Evolutionary conservation across 2,888 invertebrate genomes (phyloP).

Genomic region (Argynnis bischoffii): DNA sequence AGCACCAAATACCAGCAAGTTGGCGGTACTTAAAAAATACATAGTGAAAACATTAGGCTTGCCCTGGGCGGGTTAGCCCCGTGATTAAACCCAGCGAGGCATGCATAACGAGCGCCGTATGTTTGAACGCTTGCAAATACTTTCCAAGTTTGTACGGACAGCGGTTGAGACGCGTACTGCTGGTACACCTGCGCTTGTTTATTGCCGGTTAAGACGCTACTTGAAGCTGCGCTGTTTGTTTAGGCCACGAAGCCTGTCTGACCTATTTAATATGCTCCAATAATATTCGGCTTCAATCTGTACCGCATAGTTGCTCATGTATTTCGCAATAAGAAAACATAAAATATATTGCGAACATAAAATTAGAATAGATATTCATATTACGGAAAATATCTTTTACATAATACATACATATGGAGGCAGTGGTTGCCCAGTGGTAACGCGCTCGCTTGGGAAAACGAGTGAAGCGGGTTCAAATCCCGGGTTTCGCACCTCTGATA

Average conservation of each 20-base stretch:
- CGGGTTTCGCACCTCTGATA: too few species aligned
- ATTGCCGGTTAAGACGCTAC: constrained; percentile 63
- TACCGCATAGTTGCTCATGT: constrained; percentile 25
- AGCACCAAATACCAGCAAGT: constrained; percentile 52
- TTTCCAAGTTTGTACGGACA: constrained; percentile 67
- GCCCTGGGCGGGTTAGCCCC: constrained; percentile 68
- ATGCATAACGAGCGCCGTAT: constrained; percentile 77
- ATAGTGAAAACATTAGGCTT: constrained; percentile 76
- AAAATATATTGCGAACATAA: too few species aligned
- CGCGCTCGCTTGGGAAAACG: too few species aligned
- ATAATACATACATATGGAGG: too few species aligned
- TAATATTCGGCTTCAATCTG: constrained; percentile 56
- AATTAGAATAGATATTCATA: too few species aligned
- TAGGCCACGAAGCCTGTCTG: constrained; percentile 57
- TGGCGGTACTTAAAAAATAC: constrained; percentile 75
- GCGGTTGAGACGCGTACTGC: constrained; percentile 53
- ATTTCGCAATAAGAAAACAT: not conserved
- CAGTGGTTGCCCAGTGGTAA: too few species aligned
- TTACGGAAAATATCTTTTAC: too few species aligned
- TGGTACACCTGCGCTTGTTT: constrained; percentile 73
- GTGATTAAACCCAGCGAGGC: constrained; percentile 80
- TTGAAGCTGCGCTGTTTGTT: constrained; percentile 64
- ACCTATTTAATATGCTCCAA: constrained; percentile 67
- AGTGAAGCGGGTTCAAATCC: too few species aligned
- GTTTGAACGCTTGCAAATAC: constrained; percentile 78